Percentiles rank a stretch among this genome's conserved stretches.
These are phyloP conservation scores for Tragelaphus buxtoni DNA, from an alignment of 2,113 vertebrate species.

Conservation along the genomic window DNA sequence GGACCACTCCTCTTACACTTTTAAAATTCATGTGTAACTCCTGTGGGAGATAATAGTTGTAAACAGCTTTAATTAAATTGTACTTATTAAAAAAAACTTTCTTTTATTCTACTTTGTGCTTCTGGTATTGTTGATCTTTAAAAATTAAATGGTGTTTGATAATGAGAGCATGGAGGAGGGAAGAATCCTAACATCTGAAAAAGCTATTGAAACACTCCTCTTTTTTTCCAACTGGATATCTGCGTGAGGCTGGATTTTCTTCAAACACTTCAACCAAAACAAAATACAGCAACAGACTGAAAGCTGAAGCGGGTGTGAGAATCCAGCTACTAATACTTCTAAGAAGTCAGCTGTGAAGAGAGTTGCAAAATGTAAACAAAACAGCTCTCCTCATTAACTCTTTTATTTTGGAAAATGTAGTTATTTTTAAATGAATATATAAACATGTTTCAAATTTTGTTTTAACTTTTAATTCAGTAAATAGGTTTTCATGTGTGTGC, in stretches of 20 bases:
- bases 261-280: neutral
- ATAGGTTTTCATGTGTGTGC: neutral
- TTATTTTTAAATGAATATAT: neutral
- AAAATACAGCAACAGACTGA: neutral
- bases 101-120: slow-evolving; percentile 75
- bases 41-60: slow-evolving; percentile 74
- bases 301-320: neutral
- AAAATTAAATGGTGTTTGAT: slow-evolving; percentile 72
- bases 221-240: neutral
- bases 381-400: neutral
- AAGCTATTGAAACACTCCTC: neutral
- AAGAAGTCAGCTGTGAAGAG: neutral
- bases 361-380: neutral
- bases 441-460: neutral
- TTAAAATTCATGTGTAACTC: slow-evolving; percentile 71
- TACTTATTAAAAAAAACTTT: slow-evolving; percentile 75
- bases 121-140: slow-evolving; percentile 77
- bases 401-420: neutral
- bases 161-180: neutral
- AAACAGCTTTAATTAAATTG: slow-evolving; percentile 79
- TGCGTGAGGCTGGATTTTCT: neutral
- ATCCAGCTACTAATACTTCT: neutral
- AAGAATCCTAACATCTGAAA: neutral
- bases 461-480: neutral
- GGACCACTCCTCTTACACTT: slow-evolving; percentile 10